Conservation (phyloP, 1,140 invertebrate genomes). For the Drosophila willistoni region DNA sequence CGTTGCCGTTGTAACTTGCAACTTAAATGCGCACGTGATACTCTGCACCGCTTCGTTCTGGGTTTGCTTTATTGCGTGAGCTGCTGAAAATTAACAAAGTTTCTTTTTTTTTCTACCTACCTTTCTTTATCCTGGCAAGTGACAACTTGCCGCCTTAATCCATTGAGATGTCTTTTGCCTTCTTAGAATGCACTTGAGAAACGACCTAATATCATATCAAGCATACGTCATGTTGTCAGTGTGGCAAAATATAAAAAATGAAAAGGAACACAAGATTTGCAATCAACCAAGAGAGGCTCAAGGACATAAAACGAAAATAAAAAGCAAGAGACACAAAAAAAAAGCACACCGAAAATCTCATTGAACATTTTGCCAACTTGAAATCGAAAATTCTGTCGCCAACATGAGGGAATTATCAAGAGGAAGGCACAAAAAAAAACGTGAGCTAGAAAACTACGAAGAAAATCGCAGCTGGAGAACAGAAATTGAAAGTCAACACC, state of each 20-base stretch:
- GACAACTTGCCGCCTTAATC: conserved; percentile 11
- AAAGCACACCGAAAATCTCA: conserved; percentile 23
- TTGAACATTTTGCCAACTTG: conserved; percentile 35
- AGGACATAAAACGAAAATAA: conserved; percentile 27
- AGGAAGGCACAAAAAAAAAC: not conserved
- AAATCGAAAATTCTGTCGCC: conserved; percentile 39
- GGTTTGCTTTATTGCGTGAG: conserved; percentile 74
- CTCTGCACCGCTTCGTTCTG: conserved; percentile 41
- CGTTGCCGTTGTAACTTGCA: conserved; percentile 76
- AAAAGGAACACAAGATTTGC: conserved; percentile 33
- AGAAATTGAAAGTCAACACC: conserved; percentile 77
- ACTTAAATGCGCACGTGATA: conserved; percentile 79
- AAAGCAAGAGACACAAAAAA: not conserved
- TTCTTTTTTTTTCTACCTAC: conserved; percentile 22
- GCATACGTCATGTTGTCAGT: conserved; percentile 46
- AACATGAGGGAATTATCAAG: conserved; percentile 63
- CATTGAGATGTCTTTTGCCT: conserved; percentile 8
- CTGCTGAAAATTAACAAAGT: conserved; percentile 70
- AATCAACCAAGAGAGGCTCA: conserved; percentile 52
- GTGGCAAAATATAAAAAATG: conserved; percentile 47
- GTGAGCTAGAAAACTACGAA: conserved; percentile 15
- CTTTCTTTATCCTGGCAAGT: conserved; percentile 9
- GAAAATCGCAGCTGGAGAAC: conserved; percentile 43
- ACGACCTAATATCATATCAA: conserved; percentile 51
- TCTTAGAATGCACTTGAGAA: conserved; percentile 37